phyloP scores from a whole-genome alignment of 2,113 vertebrate species.

The Psettodes erumei region DNA sequence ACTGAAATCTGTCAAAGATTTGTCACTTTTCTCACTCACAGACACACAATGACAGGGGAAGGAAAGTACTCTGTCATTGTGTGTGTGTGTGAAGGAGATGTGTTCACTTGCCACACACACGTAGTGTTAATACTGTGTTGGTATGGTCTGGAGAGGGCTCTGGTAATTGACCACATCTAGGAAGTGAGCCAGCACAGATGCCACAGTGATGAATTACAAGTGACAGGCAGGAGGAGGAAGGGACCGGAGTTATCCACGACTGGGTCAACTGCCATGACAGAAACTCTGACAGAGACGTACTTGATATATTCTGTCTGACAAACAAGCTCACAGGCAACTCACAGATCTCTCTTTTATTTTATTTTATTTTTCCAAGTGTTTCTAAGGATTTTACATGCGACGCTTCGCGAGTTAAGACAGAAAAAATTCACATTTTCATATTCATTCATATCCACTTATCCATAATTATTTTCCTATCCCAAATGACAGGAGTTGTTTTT shows the following conservation, averaged over 20 bases:
- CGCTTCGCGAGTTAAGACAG: neutral
- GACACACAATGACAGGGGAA: slow-evolving; percentile 32
- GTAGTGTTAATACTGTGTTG: slow-evolving; percentile 18
- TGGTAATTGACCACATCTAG: slow-evolving; percentile 61
- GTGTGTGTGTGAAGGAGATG: slow-evolving; percentile 18
- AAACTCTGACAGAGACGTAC: neutral
- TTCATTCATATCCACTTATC: neutral
- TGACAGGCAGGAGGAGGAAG: slow-evolving; percentile 43
- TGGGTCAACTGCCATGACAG: slow-evolving; percentile 31
- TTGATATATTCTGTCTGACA: neutral
- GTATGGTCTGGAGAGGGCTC: slow-evolving; percentile 37
- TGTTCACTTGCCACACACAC: slow-evolving; percentile 8
- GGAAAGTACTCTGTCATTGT: slow-evolving; percentile 6
- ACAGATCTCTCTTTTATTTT: neutral
- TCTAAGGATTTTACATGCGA: too few relatives aligned
- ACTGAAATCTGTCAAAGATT: slow-evolving; percentile 22
- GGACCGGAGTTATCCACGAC: slow-evolving; percentile 9
- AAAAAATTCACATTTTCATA: neutral
- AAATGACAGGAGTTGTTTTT: neutral
- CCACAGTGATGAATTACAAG: slow-evolving; percentile 49
- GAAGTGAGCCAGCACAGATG: slow-evolving; percentile 71
- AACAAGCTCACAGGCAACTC: neutral
- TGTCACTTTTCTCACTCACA: slow-evolving; percentile 24
- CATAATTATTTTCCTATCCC: neutral
- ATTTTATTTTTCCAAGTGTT: too few relatives aligned